phyloP scores from a whole-genome alignment of 1,140 invertebrate genomes.

The Rhynchophorus ferrugineus region DNA sequence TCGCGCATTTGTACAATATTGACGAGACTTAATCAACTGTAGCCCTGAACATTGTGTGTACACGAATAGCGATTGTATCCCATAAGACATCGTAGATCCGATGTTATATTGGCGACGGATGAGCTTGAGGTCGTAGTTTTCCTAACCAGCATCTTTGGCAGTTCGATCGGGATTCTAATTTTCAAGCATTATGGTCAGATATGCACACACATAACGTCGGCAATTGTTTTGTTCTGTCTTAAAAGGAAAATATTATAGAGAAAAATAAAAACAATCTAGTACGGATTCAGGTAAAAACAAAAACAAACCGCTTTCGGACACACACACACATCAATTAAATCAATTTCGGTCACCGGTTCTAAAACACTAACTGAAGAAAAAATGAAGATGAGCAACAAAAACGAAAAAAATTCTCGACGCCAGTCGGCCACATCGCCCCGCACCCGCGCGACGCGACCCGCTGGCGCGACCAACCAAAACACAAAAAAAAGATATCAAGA shows the following conservation, averaged over 20 bases:
- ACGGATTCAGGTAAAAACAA: neutral
- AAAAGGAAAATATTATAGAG: too few species aligned
- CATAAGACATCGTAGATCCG: too few species aligned
- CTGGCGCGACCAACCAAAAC: constrained; percentile 20
- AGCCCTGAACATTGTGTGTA: too few species aligned
- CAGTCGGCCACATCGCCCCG: neutral
- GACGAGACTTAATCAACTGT: too few species aligned
- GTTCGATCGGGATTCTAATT: neutral
- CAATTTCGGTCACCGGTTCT: constrained; percentile 42
- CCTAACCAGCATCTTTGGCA: neutral
- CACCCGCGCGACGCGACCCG: too few species aligned
- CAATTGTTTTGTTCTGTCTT: too few species aligned
- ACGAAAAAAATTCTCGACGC: neutral
- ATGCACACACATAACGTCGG: neutral
- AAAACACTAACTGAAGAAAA: constrained; percentile 39
- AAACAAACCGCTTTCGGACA: constrained; percentile 40
- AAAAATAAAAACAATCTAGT: too few species aligned
- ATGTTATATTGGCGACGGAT: too few species aligned
- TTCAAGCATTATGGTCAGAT: constrained; percentile 1
- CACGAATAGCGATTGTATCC: too few species aligned
- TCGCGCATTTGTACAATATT: too few species aligned
- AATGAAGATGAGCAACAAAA: constrained; percentile 20
- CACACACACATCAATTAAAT: constrained; percentile 27
- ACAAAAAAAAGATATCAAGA: constrained; percentile 46
- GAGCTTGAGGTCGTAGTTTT: too few species aligned